Conservation (phyloP, 2,797 vertebrate genomes). For the Betta splendens region DNA sequence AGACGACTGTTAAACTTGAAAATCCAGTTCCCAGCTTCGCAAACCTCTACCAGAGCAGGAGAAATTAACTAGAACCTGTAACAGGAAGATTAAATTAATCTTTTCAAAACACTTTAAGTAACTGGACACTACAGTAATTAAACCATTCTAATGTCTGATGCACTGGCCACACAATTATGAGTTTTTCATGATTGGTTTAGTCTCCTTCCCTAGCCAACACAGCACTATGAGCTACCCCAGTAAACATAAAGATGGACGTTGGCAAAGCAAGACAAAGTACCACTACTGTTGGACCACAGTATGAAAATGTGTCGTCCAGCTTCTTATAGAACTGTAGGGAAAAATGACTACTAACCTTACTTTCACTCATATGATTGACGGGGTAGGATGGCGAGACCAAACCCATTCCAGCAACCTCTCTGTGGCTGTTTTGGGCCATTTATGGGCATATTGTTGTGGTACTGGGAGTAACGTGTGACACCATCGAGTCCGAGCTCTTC, state of each 20-base stretch:
- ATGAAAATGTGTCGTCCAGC: slow-evolving; percentile 34
- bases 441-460: slow-evolving; percentile 35
- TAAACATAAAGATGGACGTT: slow-evolving; percentile 20
- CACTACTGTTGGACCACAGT: slow-evolving; percentile 27
- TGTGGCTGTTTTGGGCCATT: slow-evolving; percentile 17
- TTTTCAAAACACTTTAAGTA: neutral
- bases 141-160: slow-evolving; percentile 28
- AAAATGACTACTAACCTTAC: slow-evolving; percentile 60
- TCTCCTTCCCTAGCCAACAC: slow-evolving; percentile 10
- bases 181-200: slow-evolving; percentile 54
- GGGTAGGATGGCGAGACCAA: slow-evolving; percentile 28
- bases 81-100: neutral
- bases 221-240: slow-evolving; percentile 26
- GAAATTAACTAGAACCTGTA: neutral
- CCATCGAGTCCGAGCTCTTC: slow-evolving; percentile 49
- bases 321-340: slow-evolving; percentile 52
- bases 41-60: slow-evolving; percentile 7
- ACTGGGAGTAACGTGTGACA: slow-evolving; percentile 34
- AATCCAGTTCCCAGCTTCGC: slow-evolving; percentile 12
- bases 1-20: slow-evolving; percentile 12
- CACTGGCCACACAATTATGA: slow-evolving; percentile 23
- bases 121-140: slow-evolving; percentile 20
- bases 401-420: slow-evolving; percentile 25
- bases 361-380: slow-evolving; percentile 68
- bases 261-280: slow-evolving; percentile 13